These are phyloP conservation scores for Orchesella flavescens DNA, from an alignment of 2,888 invertebrate species.

Conservation along the genomic window DNA sequence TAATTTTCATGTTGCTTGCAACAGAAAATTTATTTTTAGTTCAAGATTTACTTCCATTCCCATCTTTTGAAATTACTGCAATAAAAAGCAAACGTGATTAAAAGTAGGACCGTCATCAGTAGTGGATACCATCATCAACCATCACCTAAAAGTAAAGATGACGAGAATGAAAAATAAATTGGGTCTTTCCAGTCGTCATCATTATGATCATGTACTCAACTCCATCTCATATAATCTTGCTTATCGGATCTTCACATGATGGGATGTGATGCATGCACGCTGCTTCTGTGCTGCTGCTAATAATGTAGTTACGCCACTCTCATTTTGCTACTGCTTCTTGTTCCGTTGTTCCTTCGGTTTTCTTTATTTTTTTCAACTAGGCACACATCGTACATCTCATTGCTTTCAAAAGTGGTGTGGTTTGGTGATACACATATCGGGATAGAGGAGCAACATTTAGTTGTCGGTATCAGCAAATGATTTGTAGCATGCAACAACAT, in stretches of 20 bases:
- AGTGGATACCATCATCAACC: neutral
- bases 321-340: conserved; percentile 54
- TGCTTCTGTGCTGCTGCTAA: conserved; percentile 58
- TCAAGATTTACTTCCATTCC: too few species aligned
- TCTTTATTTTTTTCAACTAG: conserved; percentile 19
- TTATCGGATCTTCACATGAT: conserved; percentile 49
- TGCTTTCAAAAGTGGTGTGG: too few species aligned
- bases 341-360: conserved; percentile 11
- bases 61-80: too few species aligned
- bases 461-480: conserved; percentile 57
- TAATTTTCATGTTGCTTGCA: too few species aligned
- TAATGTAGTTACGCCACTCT: conserved; percentile 60
- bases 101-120: too few species aligned
- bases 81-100: too few species aligned
- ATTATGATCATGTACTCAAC: conserved; percentile 19
- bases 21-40: too few species aligned
- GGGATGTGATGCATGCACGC: conserved; percentile 56
- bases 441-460: neutral
- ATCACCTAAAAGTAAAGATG: conserved; percentile 41
- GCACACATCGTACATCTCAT: conserved; percentile 11
- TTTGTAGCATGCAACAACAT: conserved; percentile 60
- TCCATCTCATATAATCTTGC: conserved; percentile 52
- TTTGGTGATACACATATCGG: too few species aligned
- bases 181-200: conserved; percentile 59
- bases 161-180: conserved; percentile 61